Conservation (phyloP, 2,888 invertebrate genomes). For the Archaeoteleia sp. region DNA sequence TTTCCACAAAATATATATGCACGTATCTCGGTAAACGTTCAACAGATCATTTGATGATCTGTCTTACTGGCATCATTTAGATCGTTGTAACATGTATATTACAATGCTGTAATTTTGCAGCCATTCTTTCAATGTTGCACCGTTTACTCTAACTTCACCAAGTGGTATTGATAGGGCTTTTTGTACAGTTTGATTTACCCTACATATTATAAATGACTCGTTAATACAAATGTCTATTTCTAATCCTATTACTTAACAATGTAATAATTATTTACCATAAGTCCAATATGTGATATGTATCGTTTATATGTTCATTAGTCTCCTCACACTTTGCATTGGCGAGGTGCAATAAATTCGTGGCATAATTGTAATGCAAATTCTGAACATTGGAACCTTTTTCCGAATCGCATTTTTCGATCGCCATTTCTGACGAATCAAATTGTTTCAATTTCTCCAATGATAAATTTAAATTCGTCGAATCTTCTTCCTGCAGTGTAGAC, state of each 20-base stretch:
- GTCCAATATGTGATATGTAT: constrained; percentile 60
- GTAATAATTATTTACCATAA: constrained; percentile 52
- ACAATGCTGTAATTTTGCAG: constrained; percentile 61
- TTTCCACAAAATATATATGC: background rate
- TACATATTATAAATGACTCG: constrained; percentile 31
- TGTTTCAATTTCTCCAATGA: too few species aligned
- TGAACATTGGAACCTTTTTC: too few species aligned
- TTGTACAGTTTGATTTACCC: constrained; percentile 64
- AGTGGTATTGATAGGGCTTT: constrained; percentile 58
- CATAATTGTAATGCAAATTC: too few species aligned
- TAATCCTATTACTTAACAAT: background rate
- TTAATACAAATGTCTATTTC: background rate
- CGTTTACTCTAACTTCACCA: constrained; percentile 60
- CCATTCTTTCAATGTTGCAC: constrained; percentile 67
- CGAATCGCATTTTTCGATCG: too few species aligned
- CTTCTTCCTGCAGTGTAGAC: too few species aligned
- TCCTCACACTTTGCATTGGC: too few species aligned
- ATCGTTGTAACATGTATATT: constrained; percentile 62
- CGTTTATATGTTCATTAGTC: constrained; percentile 57
- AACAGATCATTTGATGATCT: too few species aligned
- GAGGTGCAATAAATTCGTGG: too few species aligned
- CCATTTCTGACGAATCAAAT: too few species aligned
- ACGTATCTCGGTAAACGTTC: background rate
- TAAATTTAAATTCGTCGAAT: too few species aligned
- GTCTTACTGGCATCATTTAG: background rate